A percentile compares a stretch with the other conserved stretches of the same genome.
These are phyloP conservation scores for Parambassis ranga DNA, from an alignment of 2,797 vertebrate genomes.

Conservation along the genomic window DNA sequence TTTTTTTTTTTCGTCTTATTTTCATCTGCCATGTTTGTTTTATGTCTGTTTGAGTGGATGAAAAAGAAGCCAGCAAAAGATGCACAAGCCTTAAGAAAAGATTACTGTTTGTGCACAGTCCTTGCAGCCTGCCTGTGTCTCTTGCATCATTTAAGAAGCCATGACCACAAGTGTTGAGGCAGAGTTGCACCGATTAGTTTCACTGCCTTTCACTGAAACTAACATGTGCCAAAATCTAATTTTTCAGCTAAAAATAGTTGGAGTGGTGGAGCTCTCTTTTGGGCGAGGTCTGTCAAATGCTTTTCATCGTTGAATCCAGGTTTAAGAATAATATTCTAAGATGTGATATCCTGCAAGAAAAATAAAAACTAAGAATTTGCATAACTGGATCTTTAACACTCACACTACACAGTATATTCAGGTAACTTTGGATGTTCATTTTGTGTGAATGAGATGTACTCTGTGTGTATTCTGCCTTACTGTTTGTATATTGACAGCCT, in stretches of 20 bases:
- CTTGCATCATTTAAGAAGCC: conserved; percentile 67
- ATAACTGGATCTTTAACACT: conserved; percentile 56
- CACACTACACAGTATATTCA: conserved; percentile 58
- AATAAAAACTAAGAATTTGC: conserved; percentile 14
- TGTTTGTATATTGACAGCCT: conserved; percentile 58
- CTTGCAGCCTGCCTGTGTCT: conserved; percentile 61
- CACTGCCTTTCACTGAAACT: conserved; percentile 71
- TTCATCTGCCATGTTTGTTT: conserved; percentile 10
- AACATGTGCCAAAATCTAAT: conserved; percentile 77
- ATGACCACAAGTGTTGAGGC: conserved; percentile 39
- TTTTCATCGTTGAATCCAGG: conserved; percentile 40
- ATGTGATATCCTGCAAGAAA: neutral
- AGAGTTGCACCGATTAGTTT: conserved; percentile 56
- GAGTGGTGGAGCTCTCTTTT: conserved; percentile 31
- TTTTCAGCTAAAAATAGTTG: conserved; percentile 47
- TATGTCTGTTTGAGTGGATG: conserved; percentile 7
- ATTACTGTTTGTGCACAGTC: conserved; percentile 47
- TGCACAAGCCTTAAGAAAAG: conserved; percentile 42
- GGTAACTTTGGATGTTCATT: conserved; percentile 28
- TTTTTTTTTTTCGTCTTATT: conserved; percentile 6
- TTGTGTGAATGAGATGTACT: conserved; percentile 18
- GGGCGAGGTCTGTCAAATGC: conserved; percentile 42
- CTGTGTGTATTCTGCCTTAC: conserved; percentile 45
- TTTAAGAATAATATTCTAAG: conserved; percentile 2
- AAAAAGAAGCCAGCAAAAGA: conserved; percentile 28